Percentiles rank a stretch among this genome's conserved stretches.
These are phyloP conservation scores for Xenopus petersii DNA, from an alignment of 2,797 vertebrate species.

Conservation along the genomic window DNA sequence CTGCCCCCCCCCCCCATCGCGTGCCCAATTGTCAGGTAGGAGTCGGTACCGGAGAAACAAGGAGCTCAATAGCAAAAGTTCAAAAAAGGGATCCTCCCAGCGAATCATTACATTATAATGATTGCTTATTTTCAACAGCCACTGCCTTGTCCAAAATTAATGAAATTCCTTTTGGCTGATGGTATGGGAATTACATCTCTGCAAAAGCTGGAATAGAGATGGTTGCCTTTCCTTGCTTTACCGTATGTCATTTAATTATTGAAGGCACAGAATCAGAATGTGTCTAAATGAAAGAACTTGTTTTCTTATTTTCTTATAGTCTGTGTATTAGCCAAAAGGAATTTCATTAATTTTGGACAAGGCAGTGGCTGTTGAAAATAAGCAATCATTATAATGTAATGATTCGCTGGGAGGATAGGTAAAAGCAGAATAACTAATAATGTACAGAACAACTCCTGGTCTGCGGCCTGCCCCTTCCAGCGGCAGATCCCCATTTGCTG, in stretches of 20 bases:
- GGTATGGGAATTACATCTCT: too few species aligned
- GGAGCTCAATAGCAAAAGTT: slow-evolving; percentile 17
- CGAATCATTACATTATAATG: too few species aligned
- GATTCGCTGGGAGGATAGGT: too few species aligned
- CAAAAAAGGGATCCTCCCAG: slow-evolving; percentile 34
- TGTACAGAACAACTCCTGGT: too few species aligned
- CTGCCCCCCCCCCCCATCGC: neutral
- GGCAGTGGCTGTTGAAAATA: slow-evolving; percentile 70
- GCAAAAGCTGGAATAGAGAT: too few species aligned
- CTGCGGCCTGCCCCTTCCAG: too few species aligned
- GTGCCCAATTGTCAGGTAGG: too few species aligned
- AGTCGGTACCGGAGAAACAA: neutral
- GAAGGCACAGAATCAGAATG: slow-evolving; percentile 56
- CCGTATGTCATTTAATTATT: too few species aligned
- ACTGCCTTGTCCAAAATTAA: slow-evolving; percentile 79
- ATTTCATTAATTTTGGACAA: slow-evolving; percentile 81
- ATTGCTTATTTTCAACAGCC: slow-evolving; percentile 70
- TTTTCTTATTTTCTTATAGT: too few species aligned
- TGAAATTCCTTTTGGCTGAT: slow-evolving; percentile 78
- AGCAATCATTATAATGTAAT: too few species aligned
- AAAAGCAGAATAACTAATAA: slow-evolving; percentile 45
- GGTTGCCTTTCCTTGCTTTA: too few species aligned
- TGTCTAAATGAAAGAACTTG: too few species aligned
- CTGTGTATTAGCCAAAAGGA: slow-evolving; percentile 78
- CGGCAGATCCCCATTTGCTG: neutral